Base-by-base conservation (phyloP, 2,888 invertebrate genomes). In the Zonitis immaculata region DNA sequence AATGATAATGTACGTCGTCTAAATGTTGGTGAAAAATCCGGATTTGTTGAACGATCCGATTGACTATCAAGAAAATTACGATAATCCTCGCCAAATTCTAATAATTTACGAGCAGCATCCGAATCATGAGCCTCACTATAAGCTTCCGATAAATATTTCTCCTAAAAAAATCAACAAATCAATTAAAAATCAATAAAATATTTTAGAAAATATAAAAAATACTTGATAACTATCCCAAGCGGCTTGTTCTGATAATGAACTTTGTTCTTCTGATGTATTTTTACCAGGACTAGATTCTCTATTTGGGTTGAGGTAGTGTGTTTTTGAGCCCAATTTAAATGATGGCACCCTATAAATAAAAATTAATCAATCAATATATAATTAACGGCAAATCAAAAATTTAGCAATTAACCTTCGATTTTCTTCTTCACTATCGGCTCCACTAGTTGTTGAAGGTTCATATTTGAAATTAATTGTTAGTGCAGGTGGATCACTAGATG, bases 151-250 rank as follows among this genome's bases (percentile, higher is more conserved):
- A 90, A 86, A 76, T 94, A 94, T 76, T 91, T 93, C 74, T 93
- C 93, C 89, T 93, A 77, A 67, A 74, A 74, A 64, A 68, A 35
- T 3, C 0, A 14, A 32, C 14, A 9, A 35, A 35, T 14, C 14
- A 8, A 35, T 35, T 16, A 74, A 57, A 49, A 54, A 6, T 16
- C 1, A 12, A n/a, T 12, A 9, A 20, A 30, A 22, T n/a, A 11
- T n/a, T n/a, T 11, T 9, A 60, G 56, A 47, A 30, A 56, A 39
- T 50, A 51, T 42, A 22, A 47, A 35, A 52, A 58, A 49, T 67
- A 89, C 91, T 85, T 91, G 94, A 80, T 94, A 95, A 76, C 90
- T 91, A 76, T 95, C 95, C 95, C 95, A 95, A 44, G 93, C 92
- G 67, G 93, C 92, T 67, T 91, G 90, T 74, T 95, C 95, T 1